Conservation (phyloP, 1,140 invertebrate species). For the Hylaeus anthracinus region DNA sequence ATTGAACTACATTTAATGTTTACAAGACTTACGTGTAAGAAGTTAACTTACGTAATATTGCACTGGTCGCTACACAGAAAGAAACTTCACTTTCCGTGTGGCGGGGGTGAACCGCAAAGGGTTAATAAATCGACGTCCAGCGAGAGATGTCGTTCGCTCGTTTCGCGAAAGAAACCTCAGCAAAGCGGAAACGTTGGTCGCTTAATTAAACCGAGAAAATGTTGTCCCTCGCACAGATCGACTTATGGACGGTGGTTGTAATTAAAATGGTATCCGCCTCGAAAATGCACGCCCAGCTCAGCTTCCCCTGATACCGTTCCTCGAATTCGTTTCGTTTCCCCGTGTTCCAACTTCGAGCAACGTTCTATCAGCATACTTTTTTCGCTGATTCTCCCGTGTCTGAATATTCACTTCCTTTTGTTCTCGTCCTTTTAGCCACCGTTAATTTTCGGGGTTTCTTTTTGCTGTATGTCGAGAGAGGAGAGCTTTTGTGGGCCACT, state of each 20-base stretch:
- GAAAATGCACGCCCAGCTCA: slow-evolving; percentile 58
- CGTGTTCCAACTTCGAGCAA: not conserved
- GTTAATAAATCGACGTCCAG: slow-evolving; percentile 16
- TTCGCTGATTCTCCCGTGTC: not conserved
- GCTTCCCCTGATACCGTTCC: slow-evolving; percentile 53
- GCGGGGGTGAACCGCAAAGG: no score
- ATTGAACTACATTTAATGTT: no score
- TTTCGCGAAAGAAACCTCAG: slow-evolving; percentile 6
- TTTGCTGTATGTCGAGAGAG: no score
- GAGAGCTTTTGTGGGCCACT: no score
- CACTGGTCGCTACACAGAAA: not conserved
- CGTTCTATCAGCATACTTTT: slow-evolving; percentile 7
- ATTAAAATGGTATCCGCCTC: slow-evolving; percentile 66
- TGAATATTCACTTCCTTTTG: not conserved
- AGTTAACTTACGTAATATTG: no score
- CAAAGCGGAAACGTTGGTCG: not conserved
- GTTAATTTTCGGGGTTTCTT: not conserved
- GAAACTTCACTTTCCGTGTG: no score
- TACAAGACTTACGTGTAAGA: no score
- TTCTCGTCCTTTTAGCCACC: slow-evolving; percentile 1
- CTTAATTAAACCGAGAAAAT: slow-evolving; percentile 38
- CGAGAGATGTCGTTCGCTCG: not conserved
- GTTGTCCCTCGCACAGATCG: slow-evolving; percentile 56
- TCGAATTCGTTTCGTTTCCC: slow-evolving; percentile 38
- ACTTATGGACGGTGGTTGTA: slow-evolving; percentile 63